Conservation (phyloP, 1,140 invertebrate genomes). For the Sipha flava region DNA sequence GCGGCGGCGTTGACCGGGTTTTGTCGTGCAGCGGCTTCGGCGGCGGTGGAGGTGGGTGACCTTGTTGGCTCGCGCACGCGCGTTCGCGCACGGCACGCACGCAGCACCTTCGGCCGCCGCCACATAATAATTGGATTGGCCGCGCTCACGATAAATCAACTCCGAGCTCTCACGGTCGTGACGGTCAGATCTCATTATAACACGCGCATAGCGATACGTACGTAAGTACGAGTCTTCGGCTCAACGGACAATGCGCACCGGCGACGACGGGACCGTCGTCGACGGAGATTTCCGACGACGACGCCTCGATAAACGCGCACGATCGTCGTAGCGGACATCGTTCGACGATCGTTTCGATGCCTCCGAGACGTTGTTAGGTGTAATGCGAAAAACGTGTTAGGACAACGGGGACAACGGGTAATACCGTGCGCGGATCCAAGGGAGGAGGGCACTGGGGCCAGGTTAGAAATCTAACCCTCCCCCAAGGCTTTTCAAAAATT, state of each 20-base stretch:
- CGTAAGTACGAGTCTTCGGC: background rate
- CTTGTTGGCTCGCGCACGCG: background rate
- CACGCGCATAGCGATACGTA: background rate
- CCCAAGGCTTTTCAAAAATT: background rate
- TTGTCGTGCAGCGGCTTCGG: background rate
- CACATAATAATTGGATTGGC: constrained; percentile 22
- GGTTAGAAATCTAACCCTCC: too few species aligned
- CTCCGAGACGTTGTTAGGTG: too few species aligned
- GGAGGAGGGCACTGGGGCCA: too few species aligned
- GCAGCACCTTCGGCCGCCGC: background rate
- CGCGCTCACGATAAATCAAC: constrained; percentile 31
- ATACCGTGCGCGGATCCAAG: too few species aligned
- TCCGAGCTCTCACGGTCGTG: constrained; percentile 12
- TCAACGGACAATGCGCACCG: background rate
- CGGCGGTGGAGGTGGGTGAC: constrained; percentile 20
- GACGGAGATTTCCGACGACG: too few species aligned
- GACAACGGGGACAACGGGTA: too few species aligned
- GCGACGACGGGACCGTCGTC: too few species aligned
- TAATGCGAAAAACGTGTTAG: too few species aligned
- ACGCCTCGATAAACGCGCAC: too few species aligned
- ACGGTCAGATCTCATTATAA: constrained; percentile 26
- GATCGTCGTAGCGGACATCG: too few species aligned
- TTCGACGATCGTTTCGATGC: too few species aligned
- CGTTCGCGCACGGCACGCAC: background rate
- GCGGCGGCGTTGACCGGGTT: constrained; percentile 20